Evolutionary conservation across 23 tunicate species (phyloP).

Genomic region (Trididemnum clinides): DNA sequence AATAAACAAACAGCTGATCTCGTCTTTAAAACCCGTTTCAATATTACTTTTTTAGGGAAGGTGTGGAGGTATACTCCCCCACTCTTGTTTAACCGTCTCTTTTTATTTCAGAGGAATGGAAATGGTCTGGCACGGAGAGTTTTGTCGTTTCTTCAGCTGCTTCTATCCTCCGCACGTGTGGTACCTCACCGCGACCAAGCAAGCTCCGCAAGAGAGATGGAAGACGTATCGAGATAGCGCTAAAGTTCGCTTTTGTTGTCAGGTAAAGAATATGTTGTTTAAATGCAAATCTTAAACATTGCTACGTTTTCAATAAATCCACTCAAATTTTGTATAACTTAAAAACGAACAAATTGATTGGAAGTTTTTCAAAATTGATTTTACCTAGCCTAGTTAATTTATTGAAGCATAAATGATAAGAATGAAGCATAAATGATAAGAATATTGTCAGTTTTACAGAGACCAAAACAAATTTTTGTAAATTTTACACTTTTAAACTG

Average conservation of each 20-base stretch:
- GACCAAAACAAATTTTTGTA: too few species aligned
- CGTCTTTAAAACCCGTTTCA: too few species aligned
- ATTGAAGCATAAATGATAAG: too few species aligned
- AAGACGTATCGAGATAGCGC: constrained; percentile 90
- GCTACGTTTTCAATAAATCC: neutral
- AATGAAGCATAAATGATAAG: too few species aligned
- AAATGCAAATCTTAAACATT: neutral
- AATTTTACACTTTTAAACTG: too few species aligned
- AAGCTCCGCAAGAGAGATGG: constrained; percentile 81
- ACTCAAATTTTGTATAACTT: neutral
- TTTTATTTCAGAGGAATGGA: constrained; percentile 93
- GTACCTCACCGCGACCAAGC: constrained; percentile 79
- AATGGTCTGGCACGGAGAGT: constrained; percentile 96
- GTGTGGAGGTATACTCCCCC: too few species aligned
- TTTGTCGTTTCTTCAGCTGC: constrained; percentile 76
- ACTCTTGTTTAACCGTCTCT: too few species aligned
- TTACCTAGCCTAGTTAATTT: too few species aligned
- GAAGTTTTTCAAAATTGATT: too few species aligned
- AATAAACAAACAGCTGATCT: too few species aligned
- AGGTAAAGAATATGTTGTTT: constrained; percentile 45
- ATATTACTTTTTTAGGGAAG: too few species aligned
- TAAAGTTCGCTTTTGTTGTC: constrained; percentile 96
- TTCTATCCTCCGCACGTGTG: constrained; percentile 86
- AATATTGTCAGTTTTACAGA: too few species aligned
- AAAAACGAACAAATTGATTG: neutral